Evolutionary conservation across 2,888 invertebrate species (phyloP), one percentile per base, ranked within the genome.

Genomic region (Cantharis lateralis): DNA sequence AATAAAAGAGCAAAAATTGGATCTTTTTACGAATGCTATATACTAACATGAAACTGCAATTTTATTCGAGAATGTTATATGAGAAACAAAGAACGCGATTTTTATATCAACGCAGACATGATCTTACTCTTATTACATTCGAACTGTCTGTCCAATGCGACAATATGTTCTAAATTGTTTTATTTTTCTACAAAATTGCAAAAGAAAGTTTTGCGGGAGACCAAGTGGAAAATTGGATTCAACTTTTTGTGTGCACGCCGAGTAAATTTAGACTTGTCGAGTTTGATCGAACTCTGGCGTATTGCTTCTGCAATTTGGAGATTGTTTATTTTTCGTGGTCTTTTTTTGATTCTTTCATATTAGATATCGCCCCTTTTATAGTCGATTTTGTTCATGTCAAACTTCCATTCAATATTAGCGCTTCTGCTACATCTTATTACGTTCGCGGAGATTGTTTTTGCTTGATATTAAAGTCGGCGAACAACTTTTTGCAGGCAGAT

Each of bases 181-280:
- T 86, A 86, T 86, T 85, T 85, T 84, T 83, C 78, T 80, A 83
- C 82, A 83, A 82, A 84, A 84, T 83, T 83, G 85, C 84, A 84
- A 85, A 85, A 84, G 85, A 86, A 86, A 86, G 84, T 86, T 86
- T 84, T 83, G 85, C 82, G 84, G 83, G 83, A 85, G 82, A 83
- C 85, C 85, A 84, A 84, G 84, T 84, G 85, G 86, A 86, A 86
- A 86, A 86, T 86, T 86, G 86, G 85, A 86, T 86, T 84, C 85
- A 84, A 86, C 84, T 86, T 86, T 86, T 86, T 85, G 82, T 77
- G 69, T 69, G 80, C 78, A 77, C 76, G 72, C 64, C 79, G 80
- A 80, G 74, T 75, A 78, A 76, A 80, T 75, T 79, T 79, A 79
- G 77, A 68, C 70, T 78, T 78, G 75, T 74, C 78, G 78, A 75